Evolutionary conservation across 2,113 vertebrate genomes (phyloP).

Genomic region (Kryptolebias marmoratus): DNA sequence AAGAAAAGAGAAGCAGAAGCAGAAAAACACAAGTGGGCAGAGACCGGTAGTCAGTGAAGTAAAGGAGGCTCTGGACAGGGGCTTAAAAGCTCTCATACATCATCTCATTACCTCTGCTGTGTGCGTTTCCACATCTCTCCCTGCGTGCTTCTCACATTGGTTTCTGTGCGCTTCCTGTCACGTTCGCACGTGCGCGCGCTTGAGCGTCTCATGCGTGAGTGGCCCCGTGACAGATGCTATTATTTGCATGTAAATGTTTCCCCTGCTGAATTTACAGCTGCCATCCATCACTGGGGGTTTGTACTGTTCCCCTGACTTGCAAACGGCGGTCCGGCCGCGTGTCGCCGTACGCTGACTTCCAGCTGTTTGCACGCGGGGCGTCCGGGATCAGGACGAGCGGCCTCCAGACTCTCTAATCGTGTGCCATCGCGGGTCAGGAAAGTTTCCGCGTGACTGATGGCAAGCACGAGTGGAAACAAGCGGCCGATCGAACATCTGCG

Average conservation of each 20-base stretch:
- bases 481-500: not conserved
- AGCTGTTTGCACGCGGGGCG: slow-evolving; percentile 12
- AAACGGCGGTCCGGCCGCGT: not conserved
- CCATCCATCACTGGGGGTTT: slow-evolving; percentile 65
- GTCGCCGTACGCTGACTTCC: slow-evolving; percentile 8
- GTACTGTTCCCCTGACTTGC: slow-evolving; percentile 12
- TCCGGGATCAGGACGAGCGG: slow-evolving; percentile 13
- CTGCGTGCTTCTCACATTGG: not conserved
- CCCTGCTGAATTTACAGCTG: slow-evolving; percentile 36
- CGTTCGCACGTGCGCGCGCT: slow-evolving; percentile 7
- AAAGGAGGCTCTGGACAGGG: slow-evolving; percentile 29
- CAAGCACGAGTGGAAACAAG: not conserved
- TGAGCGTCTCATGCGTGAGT: slow-evolving; percentile 43
- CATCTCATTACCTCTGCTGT: slow-evolving; percentile 62
- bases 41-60: slow-evolving; percentile 45
- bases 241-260: slow-evolving; percentile 72
- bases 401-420: slow-evolving; percentile 13
- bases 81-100: slow-evolving; percentile 66
- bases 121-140: not conserved
- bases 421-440: slow-evolving; percentile 14
- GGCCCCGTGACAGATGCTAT: slow-evolving; percentile 61
- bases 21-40: slow-evolving; percentile 8
- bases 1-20: not conserved
- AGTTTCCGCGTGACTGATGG: slow-evolving; percentile 22
- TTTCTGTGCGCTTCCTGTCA: slow-evolving; percentile 1